Evolutionary conservation across 1,140 invertebrate genomes (phyloP).

Genomic region (Stegodyphus dumicola): DNA sequence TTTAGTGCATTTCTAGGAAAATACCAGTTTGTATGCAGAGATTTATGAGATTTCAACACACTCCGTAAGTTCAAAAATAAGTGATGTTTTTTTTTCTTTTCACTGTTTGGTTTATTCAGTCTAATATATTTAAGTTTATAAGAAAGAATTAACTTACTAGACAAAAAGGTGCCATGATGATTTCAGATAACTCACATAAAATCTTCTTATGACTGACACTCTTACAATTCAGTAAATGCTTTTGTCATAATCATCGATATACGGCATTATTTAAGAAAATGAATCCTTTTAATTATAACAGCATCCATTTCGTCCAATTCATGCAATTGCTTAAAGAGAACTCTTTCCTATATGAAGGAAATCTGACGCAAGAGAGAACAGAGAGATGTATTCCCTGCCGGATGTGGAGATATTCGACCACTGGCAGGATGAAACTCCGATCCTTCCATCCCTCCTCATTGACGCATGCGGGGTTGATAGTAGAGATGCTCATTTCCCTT

Average conservation of each 20-base stretch:
- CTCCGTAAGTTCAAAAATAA: too few species aligned
- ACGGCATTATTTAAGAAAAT: background rate
- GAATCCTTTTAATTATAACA: background rate
- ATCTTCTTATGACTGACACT: background rate
- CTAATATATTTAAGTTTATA: too few species aligned
- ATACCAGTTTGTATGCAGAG: too few species aligned
- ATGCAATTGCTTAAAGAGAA: background rate
- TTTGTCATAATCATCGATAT: background rate
- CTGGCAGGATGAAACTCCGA: slow-evolving; percentile 20
- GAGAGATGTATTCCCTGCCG: background rate
- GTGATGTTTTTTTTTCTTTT: too few species aligned
- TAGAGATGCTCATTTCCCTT: slow-evolving; percentile 33
- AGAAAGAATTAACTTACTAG: too few species aligned
- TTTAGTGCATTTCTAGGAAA: too few species aligned
- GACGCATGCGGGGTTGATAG: slow-evolving; percentile 32
- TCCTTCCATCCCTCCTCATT: background rate
- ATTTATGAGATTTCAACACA: too few species aligned
- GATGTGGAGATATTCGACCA: slow-evolving; percentile 15
- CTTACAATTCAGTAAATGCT: background rate
- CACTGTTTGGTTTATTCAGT: too few species aligned
- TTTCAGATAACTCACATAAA: background rate
- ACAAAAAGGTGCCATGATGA: background rate
- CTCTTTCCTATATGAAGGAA: background rate
- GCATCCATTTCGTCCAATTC: too few species aligned
- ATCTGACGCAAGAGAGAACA: background rate